A percentile compares a stretch with the other conserved stretches of the same genome.
These are phyloP conservation scores for Chelonus formosanus DNA, from an alignment of 2,888 invertebrate genomes.

Conservation along the genomic window DNA sequence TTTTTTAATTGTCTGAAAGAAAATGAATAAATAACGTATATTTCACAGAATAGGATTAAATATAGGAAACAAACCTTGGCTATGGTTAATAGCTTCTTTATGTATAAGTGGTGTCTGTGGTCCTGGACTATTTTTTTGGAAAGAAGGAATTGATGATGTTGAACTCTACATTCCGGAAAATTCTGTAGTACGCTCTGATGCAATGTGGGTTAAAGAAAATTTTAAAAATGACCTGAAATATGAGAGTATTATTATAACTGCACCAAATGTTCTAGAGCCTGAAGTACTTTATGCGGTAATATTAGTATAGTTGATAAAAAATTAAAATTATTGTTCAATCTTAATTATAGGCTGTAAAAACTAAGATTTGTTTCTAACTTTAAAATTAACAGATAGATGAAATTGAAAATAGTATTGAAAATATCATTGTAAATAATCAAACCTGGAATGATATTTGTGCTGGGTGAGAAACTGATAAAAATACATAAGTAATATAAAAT, in stretches of 20 bases:
- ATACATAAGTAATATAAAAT: neutral
- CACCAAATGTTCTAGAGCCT: constrained; percentile 60
- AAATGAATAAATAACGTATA: constrained; percentile 1
- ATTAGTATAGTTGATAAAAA: constrained; percentile 5
- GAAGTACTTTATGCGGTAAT: constrained; percentile 59
- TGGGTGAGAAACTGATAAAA: constrained; percentile 49
- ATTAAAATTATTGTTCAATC: neutral
- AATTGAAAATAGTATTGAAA: constrained; percentile 52
- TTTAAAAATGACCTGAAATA: constrained; percentile 61
- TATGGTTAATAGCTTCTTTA: constrained; percentile 53
- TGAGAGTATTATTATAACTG: constrained; percentile 61
- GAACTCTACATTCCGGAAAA: constrained; percentile 58
- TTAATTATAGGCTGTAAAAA: neutral
- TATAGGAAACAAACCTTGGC: constrained; percentile 55
- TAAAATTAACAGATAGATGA: constrained; percentile 49
- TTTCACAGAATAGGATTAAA: constrained; percentile 51
- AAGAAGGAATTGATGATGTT: constrained; percentile 58
- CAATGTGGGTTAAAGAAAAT: constrained; percentile 58
- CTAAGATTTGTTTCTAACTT: neutral
- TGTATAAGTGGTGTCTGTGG: constrained; percentile 53
- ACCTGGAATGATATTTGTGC: constrained; percentile 62
- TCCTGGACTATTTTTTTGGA: constrained; percentile 58
- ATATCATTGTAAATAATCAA: constrained; percentile 51
- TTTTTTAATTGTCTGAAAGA: neutral
- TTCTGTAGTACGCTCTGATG: constrained; percentile 56